A percentile compares a stretch with the other conserved stretches of the same genome.
phyloP scores from a whole-genome alignment of 2,113 vertebrate species.

The Stercorarius parasiticus region DNA sequence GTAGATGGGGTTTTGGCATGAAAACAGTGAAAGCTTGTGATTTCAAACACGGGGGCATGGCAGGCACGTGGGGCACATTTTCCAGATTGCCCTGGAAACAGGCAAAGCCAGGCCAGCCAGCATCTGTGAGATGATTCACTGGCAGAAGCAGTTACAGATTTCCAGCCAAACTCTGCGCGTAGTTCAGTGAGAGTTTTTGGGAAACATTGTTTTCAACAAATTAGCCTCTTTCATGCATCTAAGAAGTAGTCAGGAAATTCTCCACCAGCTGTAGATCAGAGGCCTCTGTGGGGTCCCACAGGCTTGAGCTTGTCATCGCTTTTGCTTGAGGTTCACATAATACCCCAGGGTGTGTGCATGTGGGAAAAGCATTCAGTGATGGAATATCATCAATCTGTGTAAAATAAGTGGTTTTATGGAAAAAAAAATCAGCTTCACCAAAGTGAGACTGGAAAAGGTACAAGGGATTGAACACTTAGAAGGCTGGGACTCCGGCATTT shows the following conservation, averaged over 20 bases:
- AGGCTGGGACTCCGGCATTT: not conserved
- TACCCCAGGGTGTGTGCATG: not conserved
- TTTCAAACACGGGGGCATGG: not conserved
- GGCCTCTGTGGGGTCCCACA: not conserved
- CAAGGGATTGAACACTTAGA: not conserved
- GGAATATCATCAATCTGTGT: not conserved
- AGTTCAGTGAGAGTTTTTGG: not conserved
- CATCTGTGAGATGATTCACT: not conserved
- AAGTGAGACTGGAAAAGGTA: not conserved
- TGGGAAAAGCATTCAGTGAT: not conserved
- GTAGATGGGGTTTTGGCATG: not conserved
- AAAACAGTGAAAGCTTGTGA: not conserved
- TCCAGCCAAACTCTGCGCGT: not conserved
- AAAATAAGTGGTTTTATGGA: not conserved
- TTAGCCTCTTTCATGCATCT: not conserved
- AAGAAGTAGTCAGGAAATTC: not conserved
- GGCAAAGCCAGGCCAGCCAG: not conserved
- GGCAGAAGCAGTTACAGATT: not conserved
- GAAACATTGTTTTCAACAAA: not conserved
- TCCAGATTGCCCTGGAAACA: not conserved
- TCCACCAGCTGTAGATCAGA: not conserved
- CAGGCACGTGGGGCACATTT: no score
- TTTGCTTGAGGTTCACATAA: not conserved
- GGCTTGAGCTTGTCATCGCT: not conserved
- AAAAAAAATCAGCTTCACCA: not conserved